A percentile compares a stretch with the other conserved stretches of the same genome.
Conservation (phyloP, 2,888 invertebrate genomes). For the Drosophila tanythrix region DNA sequence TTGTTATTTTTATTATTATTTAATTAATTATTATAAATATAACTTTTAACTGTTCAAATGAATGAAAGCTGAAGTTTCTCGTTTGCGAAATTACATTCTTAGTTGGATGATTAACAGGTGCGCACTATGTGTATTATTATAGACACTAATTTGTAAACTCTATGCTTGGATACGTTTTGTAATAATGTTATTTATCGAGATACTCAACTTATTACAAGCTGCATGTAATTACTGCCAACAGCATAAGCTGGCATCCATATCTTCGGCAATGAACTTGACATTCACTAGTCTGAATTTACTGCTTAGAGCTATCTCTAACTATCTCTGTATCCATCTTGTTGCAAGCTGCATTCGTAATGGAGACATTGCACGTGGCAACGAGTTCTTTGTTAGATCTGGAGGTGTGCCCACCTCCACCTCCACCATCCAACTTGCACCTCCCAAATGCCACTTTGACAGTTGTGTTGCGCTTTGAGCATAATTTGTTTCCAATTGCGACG, state of each 20-base stretch:
- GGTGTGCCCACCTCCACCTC: constrained; percentile 32
- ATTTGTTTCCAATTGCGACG: constrained; percentile 77
- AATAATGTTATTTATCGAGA: neutral
- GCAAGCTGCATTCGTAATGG: constrained; percentile 45
- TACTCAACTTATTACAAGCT: neutral
- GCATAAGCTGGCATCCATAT: neutral
- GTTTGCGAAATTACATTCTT: neutral
- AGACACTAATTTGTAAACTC: neutral
- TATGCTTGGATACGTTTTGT: neutral
- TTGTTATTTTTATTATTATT: too few species aligned
- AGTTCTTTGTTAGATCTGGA: constrained; percentile 28
- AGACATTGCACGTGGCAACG: constrained; percentile 37
- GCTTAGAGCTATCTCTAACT: neutral
- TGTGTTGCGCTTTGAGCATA: constrained; percentile 74
- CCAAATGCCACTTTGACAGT: constrained; percentile 54
- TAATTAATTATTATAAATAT: neutral
- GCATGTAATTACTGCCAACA: constrained; percentile 19
- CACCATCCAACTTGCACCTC: constrained; percentile 2
- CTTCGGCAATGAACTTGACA: constrained; percentile 43
- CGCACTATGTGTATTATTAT: neutral
- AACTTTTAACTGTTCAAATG: neutral
- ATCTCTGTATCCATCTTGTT: neutral
- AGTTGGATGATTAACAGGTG: neutral
- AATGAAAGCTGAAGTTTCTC: neutral
- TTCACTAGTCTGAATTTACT: constrained; percentile 1